Base-by-base conservation (phyloP, 1,140 invertebrate species). In the Papilio glaucus region DNA sequence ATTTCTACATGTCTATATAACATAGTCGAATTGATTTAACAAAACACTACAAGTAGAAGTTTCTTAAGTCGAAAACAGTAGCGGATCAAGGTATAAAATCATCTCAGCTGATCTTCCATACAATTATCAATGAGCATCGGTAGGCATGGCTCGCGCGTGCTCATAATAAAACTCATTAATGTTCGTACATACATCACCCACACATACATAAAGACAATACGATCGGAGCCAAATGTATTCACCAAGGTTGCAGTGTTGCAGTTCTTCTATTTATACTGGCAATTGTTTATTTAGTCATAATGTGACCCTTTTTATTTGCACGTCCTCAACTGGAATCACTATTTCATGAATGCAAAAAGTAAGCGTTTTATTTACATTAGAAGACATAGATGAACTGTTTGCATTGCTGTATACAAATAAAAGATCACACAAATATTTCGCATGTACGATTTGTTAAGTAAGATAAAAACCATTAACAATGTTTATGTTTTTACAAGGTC, bases 241-340 rank as follows among this genome's bases (percentile, higher is more conserved):
- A 33, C 29, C 29, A 33, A 33, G 29, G 21, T 21, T 57, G 45
- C 12, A 33, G 29, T 33, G 29, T 33, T 10, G 49, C 18, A 49
- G 7, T 49, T 57, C 49, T 57, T 57, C 49, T 57, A 26, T 57
- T 57, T 57, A 57, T 26, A 57, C 49, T 57, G 42, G 15, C 42
- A 45, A 6, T 45, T 6, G 42, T 45, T 57, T 57, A 57, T 57
- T 57, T 57, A 26, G 49, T 57, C 49, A 57, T 57, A 57, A 57
- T 57, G 49, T 57, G 10, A 21, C 5, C 2, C 21, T 57, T 57
- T 57, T 57, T 57, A 26, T 57, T 9, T 5, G 3, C 9, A 18
- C 45, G 21, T 24, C 18, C 9, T 26, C 21, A 9, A 26, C 24
- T 57, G 49, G 18, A 57, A 57, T 57, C 49, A 57, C 29, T 33